phyloP scores from a whole-genome alignment of 2,888 invertebrate species.

The Chelonus formosanus region DNA sequence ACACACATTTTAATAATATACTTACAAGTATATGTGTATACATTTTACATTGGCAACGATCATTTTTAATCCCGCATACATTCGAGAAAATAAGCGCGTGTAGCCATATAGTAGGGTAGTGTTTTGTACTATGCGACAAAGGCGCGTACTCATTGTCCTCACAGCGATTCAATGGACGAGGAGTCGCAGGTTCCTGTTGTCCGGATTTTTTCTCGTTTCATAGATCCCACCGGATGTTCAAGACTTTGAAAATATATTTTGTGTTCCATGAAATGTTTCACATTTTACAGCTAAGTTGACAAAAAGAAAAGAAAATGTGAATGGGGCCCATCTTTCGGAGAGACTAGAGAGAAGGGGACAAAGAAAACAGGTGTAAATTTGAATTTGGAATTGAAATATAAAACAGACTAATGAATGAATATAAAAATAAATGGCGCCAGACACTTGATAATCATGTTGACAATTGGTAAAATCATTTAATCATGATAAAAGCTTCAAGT shows the following conservation, averaged over 20 bases:
- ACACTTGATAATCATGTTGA: slow-evolving; percentile 31
- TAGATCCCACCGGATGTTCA: slow-evolving; percentile 27
- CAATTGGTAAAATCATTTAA: slow-evolving; percentile 60
- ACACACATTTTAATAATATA: neutral
- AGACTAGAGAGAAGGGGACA: slow-evolving; percentile 8
- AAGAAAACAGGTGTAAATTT: too few species aligned
- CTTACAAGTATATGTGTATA: slow-evolving; percentile 1
- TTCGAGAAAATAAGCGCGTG: slow-evolving; percentile 32
- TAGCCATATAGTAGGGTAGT: slow-evolving; percentile 16
- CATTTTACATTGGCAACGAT: slow-evolving; percentile 26
- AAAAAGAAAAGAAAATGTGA: neutral
- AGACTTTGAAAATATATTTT: slow-evolving; percentile 38
- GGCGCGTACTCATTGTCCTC: slow-evolving; percentile 44
- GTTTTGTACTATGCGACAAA: slow-evolving; percentile 48
- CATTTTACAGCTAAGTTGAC: slow-evolving; percentile 26
- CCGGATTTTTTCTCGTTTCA: slow-evolving; percentile 33
- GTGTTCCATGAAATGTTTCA: slow-evolving; percentile 46
- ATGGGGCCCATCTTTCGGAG: neutral
- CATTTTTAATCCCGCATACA: slow-evolving; percentile 31
- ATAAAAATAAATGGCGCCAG: neutral
- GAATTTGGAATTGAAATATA: slow-evolving; percentile 9
- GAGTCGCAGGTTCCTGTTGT: slow-evolving; percentile 38
- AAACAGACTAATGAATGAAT: neutral
- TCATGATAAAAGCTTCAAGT: slow-evolving; percentile 61
- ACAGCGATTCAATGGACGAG: slow-evolving; percentile 44